phyloP scores from a whole-genome alignment of 2,888 invertebrate genomes.

The Monochamus alternatus region DNA sequence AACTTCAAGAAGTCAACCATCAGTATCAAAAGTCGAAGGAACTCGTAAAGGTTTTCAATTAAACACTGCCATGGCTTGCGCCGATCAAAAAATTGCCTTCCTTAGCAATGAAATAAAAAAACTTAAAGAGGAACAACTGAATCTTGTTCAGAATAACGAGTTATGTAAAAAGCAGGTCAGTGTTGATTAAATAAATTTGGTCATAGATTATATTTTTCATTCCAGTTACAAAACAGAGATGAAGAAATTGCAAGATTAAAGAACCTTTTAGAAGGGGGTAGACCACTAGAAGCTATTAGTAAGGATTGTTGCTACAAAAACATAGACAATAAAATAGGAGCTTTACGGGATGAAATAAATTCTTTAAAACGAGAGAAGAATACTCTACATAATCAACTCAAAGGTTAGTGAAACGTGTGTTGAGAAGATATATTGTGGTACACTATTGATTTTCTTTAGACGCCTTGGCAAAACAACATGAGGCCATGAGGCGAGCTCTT shows the following conservation, averaged over 20 bases:
- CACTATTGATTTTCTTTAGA: constrained; percentile 62
- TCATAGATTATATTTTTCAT: constrained; percentile 23
- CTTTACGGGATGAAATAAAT: constrained; percentile 74
- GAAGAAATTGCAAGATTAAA: constrained; percentile 82
- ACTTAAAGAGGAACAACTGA: constrained; percentile 68
- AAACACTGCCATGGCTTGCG: constrained; percentile 68
- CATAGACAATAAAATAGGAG: constrained; percentile 70
- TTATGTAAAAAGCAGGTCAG: constrained; percentile 69
- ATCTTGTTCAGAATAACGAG: constrained; percentile 66
- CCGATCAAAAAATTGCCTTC: constrained; percentile 67
- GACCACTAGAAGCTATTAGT: constrained; percentile 75
- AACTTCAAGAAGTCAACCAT: constrained; percentile 1
- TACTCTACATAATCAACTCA: constrained; percentile 73
- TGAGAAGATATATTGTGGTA: neutral
- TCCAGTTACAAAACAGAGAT: constrained; percentile 72
- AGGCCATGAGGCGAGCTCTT: constrained; percentile 85
- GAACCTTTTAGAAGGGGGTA: constrained; percentile 81
- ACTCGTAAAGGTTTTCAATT: constrained; percentile 69
- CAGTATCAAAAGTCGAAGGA: neutral
- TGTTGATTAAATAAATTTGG: neutral
- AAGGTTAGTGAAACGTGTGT: constrained; percentile 64
- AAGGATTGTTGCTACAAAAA: constrained; percentile 80
- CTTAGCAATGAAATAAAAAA: constrained; percentile 69
- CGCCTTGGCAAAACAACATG: constrained; percentile 81
- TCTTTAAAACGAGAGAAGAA: constrained; percentile 76